Conservation (phyloP, 64 coral and sea anemone genomes). For the Hydrozoanthus tunicans region DNA sequence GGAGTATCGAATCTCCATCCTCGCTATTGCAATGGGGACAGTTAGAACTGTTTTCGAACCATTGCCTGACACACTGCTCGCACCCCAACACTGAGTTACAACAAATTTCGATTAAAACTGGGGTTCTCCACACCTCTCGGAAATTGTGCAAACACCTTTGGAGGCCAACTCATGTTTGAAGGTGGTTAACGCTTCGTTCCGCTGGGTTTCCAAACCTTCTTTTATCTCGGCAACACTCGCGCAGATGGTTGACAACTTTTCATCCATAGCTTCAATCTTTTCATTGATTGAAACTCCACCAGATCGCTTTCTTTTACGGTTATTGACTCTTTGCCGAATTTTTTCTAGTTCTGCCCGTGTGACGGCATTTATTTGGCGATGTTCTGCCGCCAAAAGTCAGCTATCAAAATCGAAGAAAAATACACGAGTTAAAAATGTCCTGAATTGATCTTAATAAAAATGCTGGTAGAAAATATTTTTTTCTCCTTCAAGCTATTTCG, state of each 20-base stretch:
- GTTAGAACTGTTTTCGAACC: background rate
- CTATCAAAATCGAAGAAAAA: background rate
- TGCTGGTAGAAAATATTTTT: too few relatives aligned
- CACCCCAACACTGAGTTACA: background rate
- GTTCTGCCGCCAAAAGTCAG: constrained; percentile 8
- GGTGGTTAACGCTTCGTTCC: background rate
- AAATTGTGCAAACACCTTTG: background rate
- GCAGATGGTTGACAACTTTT: background rate
- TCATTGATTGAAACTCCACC: background rate
- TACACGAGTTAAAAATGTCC: background rate
- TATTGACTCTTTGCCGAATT: background rate
- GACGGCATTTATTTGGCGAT: background rate
- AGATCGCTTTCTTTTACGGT: background rate
- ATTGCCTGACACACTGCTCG: background rate
- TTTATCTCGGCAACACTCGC: background rate
- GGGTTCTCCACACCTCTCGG: background rate
- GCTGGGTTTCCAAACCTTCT: background rate
- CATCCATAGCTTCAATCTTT: background rate
- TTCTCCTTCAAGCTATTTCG: too few relatives aligned
- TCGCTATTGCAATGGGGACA: background rate
- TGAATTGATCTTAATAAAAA: background rate
- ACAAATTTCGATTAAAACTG: background rate
- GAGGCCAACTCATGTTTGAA: constrained; percentile 7
- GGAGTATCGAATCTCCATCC: background rate
- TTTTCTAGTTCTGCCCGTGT: background rate